Evolutionary conservation across 2,113 vertebrate species (phyloP).

Genomic region (Platycercus adscitus): DNA sequence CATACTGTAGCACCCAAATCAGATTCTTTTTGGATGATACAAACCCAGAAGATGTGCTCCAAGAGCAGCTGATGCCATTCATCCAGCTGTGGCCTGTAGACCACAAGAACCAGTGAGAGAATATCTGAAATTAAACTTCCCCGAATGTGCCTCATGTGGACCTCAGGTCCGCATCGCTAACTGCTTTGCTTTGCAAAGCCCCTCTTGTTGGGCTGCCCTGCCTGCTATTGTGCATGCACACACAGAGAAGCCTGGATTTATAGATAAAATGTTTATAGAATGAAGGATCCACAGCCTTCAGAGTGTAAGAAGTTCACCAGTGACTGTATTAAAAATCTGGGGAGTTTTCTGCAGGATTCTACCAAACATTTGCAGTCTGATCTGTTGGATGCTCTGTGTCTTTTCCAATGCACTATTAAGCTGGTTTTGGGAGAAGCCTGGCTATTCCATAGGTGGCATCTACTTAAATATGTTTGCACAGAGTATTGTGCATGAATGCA

Average conservation of each 20-base stretch:
- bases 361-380: not conserved
- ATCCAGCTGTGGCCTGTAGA: not conserved
- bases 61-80: not conserved
- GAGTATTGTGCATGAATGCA: not conserved
- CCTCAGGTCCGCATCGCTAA: not conserved
- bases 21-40: not conserved
- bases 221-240: not conserved
- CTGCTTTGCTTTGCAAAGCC: not conserved
- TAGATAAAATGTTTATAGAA: not conserved
- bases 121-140: not conserved
- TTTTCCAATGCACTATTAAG: not conserved
- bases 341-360: not conserved
- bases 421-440: not conserved
- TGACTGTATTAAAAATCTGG: not conserved
- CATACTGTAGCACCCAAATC: not conserved
- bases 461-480: not conserved
- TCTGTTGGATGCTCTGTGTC: not conserved
- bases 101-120: not conserved
- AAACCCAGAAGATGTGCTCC: not conserved
- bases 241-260: not conserved
- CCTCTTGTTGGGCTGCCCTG: not conserved
- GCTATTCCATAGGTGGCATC: not conserved
- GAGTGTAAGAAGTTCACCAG: not conserved
- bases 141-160: accelerated
- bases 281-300: not conserved